phyloP scores from a whole-genome alignment of 2,113 vertebrate genomes.

The Clarias macrocephalus region DNA sequence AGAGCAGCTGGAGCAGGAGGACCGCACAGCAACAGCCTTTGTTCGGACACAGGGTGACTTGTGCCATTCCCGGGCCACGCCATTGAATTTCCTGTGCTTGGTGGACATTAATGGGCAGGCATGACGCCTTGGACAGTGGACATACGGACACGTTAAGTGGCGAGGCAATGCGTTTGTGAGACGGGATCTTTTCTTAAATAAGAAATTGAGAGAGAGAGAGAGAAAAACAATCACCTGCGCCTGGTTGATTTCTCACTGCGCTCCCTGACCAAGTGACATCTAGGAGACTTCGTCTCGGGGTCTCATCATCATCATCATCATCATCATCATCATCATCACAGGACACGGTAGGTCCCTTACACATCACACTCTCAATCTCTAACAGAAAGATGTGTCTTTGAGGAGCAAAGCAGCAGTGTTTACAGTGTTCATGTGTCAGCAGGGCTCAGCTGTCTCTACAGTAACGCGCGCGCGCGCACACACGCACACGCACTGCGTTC shows the following conservation, averaged over 20 bases:
- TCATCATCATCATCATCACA: slow-evolving; percentile 11
- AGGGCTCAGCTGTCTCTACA: slow-evolving; percentile 18
- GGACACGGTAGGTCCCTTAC: neutral
- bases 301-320: neutral
- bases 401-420: neutral
- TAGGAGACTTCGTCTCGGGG: neutral
- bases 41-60: slow-evolving; percentile 47
- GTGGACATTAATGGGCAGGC: slow-evolving; percentile 18
- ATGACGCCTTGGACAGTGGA: slow-evolving; percentile 14
- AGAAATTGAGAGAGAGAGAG: neutral
- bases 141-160: slow-evolving; percentile 41
- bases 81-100: slow-evolving; percentile 15
- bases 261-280: slow-evolving; percentile 13
- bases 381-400: neutral
- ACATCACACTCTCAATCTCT: neutral
- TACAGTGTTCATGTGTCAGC: neutral
- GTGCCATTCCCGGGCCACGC: slow-evolving; percentile 22
- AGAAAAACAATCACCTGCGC: too few relatives aligned
- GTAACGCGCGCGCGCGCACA: neutral
- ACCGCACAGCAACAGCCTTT: slow-evolving; percentile 36
- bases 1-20: slow-evolving; percentile 43
- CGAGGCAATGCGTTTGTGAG: slow-evolving; percentile 44
- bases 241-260: neutral
- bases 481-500: neutral
- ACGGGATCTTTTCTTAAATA: neutral